Percentiles rank a stretch among this genome's conserved stretches.
Conservation (phyloP, 1,140 invertebrate genomes). For the Bombus superbus region DNA sequence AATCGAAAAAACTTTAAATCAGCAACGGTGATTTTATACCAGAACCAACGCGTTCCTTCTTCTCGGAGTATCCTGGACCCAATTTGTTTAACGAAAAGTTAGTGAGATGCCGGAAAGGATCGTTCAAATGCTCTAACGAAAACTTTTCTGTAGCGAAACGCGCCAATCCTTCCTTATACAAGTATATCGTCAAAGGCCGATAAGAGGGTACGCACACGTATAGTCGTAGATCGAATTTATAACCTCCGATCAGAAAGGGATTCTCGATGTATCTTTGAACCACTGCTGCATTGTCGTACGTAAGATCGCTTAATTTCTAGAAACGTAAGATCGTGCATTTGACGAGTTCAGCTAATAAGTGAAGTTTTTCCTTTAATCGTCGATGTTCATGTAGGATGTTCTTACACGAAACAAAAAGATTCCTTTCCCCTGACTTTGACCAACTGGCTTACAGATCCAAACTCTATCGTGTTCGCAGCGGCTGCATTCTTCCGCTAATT, state of each 20-base stretch:
- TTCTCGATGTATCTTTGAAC: slow-evolving; percentile 94
- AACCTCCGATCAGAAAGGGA: slow-evolving; percentile 92
- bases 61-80: slow-evolving; percentile 89
- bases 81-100: slow-evolving; percentile 94
- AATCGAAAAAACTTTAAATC: not conserved
- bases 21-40: slow-evolving; percentile 80
- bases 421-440: slow-evolving; percentile 91
- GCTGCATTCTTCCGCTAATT: slow-evolving; percentile 90
- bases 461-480: slow-evolving; percentile 81
- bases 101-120: slow-evolving; percentile 94
- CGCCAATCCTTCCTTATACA: slow-evolving; percentile 92
- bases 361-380: no score
- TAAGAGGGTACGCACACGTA: slow-evolving; percentile 94
- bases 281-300: slow-evolving; percentile 88
- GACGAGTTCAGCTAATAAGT: not conserved
- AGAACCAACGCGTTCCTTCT: slow-evolving; percentile 90
- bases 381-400: not conserved
- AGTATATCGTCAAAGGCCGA: slow-evolving; percentile 90
- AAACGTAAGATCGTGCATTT: slow-evolving; percentile 8
- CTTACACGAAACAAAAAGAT: slow-evolving; percentile 91
- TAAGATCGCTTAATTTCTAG: slow-evolving; percentile 89
- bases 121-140: slow-evolving; percentile 90
- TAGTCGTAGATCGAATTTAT: slow-evolving; percentile 93
- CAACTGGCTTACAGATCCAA: slow-evolving; percentile 95
- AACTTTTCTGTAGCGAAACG: slow-evolving; percentile 93